phyloP scores from a whole-genome alignment of 2,797 vertebrate genomes.

The Octomys mimax region DNA sequence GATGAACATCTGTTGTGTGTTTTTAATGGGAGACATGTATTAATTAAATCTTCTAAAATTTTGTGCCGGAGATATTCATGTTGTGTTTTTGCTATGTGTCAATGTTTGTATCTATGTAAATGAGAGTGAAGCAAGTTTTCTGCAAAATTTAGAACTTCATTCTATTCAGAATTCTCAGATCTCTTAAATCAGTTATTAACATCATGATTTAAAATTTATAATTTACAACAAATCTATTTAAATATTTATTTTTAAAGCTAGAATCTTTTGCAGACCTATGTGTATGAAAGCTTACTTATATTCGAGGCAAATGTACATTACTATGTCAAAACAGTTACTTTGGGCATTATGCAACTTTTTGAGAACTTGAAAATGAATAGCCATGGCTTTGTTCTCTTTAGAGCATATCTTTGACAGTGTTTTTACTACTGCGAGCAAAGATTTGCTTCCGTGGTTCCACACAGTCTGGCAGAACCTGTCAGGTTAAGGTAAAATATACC shows the following conservation, averaged over 20 bases:
- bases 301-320: background rate
- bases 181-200: conserved; percentile 46
- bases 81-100: conserved; percentile 74
- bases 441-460: background rate
- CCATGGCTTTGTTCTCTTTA: background rate
- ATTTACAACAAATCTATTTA: conserved; percentile 42
- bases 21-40: conserved; percentile 74
- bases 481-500: background rate
- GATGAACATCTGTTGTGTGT: conserved; percentile 85
- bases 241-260: conserved; percentile 70
- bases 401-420: background rate
- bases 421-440: background rate
- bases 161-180: conserved; percentile 11
- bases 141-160: conserved; percentile 38
- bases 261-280: conserved; percentile 60
- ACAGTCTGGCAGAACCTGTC: background rate
- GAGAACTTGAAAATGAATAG: conserved; percentile 53
- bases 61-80: conserved; percentile 75
- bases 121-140: conserved; percentile 71
- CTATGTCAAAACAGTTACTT: conserved; percentile 43
- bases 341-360: conserved; percentile 41
- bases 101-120: conserved; percentile 70
- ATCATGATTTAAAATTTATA: conserved; percentile 59
- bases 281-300: conserved; percentile 26
- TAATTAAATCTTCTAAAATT: conserved; percentile 81